phyloP scores from a whole-genome alignment of 2,888 invertebrate genomes.

The Eilema caniola region DNA sequence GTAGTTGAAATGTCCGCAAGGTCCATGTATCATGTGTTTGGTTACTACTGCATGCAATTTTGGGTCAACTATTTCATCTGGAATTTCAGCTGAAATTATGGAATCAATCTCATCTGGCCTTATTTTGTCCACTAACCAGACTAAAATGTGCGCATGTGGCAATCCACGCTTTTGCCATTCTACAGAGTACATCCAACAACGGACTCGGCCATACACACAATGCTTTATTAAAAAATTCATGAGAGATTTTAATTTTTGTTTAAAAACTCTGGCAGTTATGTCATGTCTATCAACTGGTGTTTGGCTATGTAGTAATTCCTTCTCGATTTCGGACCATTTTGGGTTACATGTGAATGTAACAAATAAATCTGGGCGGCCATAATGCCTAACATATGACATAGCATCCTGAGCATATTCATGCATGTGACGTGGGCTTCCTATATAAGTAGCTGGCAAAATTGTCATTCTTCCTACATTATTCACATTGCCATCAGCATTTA shows the following conservation, averaged over 20 bases:
- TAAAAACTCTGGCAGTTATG: slow-evolving; percentile 35
- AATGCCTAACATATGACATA: slow-evolving; percentile 52
- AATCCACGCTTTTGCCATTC: slow-evolving; percentile 55
- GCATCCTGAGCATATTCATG: slow-evolving; percentile 39
- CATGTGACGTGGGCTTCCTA: slow-evolving; percentile 24
- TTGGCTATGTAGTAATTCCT: slow-evolving; percentile 38
- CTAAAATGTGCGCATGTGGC: slow-evolving; percentile 49
- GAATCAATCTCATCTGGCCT: slow-evolving; percentile 17
- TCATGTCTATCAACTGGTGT: slow-evolving; percentile 52
- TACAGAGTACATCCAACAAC: slow-evolving; percentile 29
- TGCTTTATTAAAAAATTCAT: slow-evolving; percentile 23
- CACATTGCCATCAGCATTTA: slow-evolving; percentile 44
- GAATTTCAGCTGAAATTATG: slow-evolving; percentile 20
- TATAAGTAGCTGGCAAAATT: slow-evolving; percentile 50
- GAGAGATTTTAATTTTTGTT: slow-evolving; percentile 16
- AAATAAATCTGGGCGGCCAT: slow-evolving; percentile 44
- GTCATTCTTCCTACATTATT: slow-evolving; percentile 50
- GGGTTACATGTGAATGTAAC: slow-evolving; percentile 50
- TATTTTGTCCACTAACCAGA: slow-evolving; percentile 37
- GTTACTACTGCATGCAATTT: slow-evolving; percentile 19
- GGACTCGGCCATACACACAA: slow-evolving; percentile 37
- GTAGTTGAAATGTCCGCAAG: slow-evolving; percentile 25
- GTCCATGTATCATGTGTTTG: slow-evolving; percentile 20
- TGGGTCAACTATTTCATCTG: slow-evolving; percentile 19
- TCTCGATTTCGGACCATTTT: slow-evolving; percentile 48